phyloP scores from a whole-genome alignment of 2,797 vertebrate species.

The Protosalanx chinensis region DNA sequence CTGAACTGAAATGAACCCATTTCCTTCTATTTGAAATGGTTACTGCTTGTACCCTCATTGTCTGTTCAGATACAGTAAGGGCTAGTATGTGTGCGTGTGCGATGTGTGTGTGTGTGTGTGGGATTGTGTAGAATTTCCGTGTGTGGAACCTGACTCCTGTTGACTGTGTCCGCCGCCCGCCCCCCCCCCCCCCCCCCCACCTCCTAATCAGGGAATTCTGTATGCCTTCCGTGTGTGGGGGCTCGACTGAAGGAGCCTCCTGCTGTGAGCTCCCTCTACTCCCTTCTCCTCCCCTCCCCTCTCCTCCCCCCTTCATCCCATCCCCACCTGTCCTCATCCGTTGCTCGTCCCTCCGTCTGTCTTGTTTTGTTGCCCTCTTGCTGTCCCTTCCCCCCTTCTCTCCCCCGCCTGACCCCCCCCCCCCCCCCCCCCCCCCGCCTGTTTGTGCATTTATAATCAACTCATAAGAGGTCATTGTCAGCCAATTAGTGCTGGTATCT shows the following conservation, averaged over 20 bases:
- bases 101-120: constrained; percentile 4
- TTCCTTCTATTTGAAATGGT: constrained; percentile 67
- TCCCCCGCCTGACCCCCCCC: neutral
- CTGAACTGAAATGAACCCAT: too few species aligned
- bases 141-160: constrained; percentile 39
- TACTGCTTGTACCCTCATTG: constrained; percentile 55
- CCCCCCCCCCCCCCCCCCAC: constrained; percentile 26
- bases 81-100: neutral
- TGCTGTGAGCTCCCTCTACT: constrained; percentile 3
- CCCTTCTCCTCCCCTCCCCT: constrained; percentile 21
- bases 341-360: too few species aligned
- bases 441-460: constrained; percentile 24
- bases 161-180: constrained; percentile 11
- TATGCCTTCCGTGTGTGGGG: constrained; percentile 14
- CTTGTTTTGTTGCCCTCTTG: neutral
- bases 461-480: constrained; percentile 7
- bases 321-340: constrained; percentile 30
- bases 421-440: neutral
- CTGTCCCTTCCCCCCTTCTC: neutral
- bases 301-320: neutral
- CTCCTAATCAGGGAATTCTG: constrained; percentile 54
- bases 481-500: constrained; percentile 9
- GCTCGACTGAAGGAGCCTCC: constrained; percentile 12
- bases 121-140: constrained; percentile 39
- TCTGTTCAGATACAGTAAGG: constrained; percentile 3